These are phyloP conservation scores for Sphaeramia orbicularis DNA, from an alignment of 2,797 vertebrate species.

Conservation along the genomic window DNA sequence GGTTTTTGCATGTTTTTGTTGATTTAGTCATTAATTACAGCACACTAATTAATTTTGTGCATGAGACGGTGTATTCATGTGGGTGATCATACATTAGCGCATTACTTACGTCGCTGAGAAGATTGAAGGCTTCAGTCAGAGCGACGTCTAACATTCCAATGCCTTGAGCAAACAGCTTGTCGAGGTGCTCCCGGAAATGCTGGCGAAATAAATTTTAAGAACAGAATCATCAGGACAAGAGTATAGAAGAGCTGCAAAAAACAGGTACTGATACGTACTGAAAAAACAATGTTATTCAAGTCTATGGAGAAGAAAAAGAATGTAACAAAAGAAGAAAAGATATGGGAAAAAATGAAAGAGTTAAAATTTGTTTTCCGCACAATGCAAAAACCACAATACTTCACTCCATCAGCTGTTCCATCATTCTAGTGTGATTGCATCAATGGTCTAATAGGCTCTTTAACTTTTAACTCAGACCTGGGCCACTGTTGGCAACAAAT, in stretches of 20 bases:
- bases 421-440: slow-evolving; percentile 7
- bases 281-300: background rate
- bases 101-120: slow-evolving; percentile 93
- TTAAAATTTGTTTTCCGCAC: background rate
- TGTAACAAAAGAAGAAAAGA: background rate
- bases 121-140: slow-evolving; percentile 95
- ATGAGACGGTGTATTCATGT: slow-evolving; percentile 5
- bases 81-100: slow-evolving; percentile 6
- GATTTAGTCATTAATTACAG: slow-evolving; percentile 63
- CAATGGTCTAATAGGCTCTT: slow-evolving; percentile 23
- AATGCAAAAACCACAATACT: slow-evolving; percentile 9
- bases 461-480: slow-evolving; percentile 9
- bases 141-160: slow-evolving; percentile 98
- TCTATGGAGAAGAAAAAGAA: background rate
- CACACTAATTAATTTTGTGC: slow-evolving; percentile 54
- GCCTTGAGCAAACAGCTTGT: slow-evolving; percentile 96
- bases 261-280: background rate
- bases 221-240: slow-evolving; percentile 13
- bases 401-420: slow-evolving; percentile 18
- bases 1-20: slow-evolving; percentile 61
- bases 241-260: background rate
- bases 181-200: slow-evolving; percentile 96
- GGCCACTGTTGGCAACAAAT: slow-evolving; percentile 30
- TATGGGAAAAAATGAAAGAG: slow-evolving; percentile 1
- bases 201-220: slow-evolving; percentile 63